These are phyloP conservation scores for Achlya flavicornis DNA, from an alignment of 2,888 invertebrate genomes.

Conservation along the genomic window DNA sequence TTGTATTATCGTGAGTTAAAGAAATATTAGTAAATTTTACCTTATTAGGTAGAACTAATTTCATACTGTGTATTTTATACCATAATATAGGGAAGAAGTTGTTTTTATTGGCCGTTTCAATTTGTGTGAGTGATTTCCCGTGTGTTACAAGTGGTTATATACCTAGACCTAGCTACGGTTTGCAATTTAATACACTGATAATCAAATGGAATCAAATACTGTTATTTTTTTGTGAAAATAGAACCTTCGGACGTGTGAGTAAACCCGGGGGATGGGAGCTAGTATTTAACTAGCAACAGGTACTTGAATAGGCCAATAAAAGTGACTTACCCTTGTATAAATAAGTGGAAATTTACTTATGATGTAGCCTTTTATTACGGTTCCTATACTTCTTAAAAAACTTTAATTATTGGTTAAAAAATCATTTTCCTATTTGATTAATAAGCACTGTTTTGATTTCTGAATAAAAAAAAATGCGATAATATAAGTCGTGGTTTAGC, in stretches of 20 bases:
- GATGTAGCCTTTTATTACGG: constrained; percentile 20
- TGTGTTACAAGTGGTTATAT: no score
- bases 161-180: no score
- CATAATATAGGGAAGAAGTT: constrained; percentile 3
- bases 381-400: constrained; percentile 6
- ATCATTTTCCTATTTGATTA: not conserved
- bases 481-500: no score
- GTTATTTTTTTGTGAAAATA: no score
- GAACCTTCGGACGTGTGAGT: no score
- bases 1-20: not conserved
- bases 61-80: constrained; percentile 25
- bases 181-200: no score
- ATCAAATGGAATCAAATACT: no score
- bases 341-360: constrained; percentile 23
- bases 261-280: no score
- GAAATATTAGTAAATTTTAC: constrained; percentile 10
- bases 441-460: not conserved
- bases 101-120: not conserved
- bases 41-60: constrained; percentile 17
- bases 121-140: no score
- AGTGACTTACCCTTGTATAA: constrained; percentile 4
- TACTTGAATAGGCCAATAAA: not conserved
- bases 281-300: no score
- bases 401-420: not conserved
- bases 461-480: no score